These are phyloP conservation scores for Eutolmus rufibarbis DNA, from an alignment of 2,888 invertebrate genomes.

Conservation along the genomic window DNA sequence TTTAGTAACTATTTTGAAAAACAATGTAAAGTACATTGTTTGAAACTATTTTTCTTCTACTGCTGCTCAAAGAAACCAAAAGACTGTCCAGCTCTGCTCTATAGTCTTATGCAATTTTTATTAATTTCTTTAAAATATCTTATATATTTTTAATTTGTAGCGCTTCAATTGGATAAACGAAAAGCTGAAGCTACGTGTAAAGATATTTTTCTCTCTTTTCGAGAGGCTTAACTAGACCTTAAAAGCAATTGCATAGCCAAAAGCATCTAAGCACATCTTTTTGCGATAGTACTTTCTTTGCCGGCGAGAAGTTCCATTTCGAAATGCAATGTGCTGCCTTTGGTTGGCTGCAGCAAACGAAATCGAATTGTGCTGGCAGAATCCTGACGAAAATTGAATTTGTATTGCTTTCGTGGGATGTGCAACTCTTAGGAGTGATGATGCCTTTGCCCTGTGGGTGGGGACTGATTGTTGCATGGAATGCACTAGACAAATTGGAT, in stretches of 20 bases:
- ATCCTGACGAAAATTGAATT: not conserved
- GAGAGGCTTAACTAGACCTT: not conserved
- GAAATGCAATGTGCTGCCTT: not conserved
- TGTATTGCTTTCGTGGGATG: not conserved
- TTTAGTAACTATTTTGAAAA: too few species aligned
- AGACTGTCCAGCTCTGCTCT: too few species aligned
- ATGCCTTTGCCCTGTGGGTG: not conserved
- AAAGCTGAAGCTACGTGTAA: too few species aligned
- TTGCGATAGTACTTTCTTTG: not conserved
- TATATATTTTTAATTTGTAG: too few species aligned
- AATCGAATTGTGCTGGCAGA: not conserved
- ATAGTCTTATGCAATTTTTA: too few species aligned
- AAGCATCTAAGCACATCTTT: not conserved
- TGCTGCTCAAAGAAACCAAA: too few species aligned
- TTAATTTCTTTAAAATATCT: too few species aligned
- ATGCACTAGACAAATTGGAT: not conserved
- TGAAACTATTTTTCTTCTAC: too few species aligned
- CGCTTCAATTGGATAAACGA: too few species aligned
- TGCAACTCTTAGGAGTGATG: not conserved
- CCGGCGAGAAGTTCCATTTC: not conserved
- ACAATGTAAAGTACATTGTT: too few species aligned
- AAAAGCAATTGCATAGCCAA: not conserved
- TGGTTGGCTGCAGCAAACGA: not conserved
- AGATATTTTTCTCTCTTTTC: not conserved
- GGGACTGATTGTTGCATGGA: not conserved